Evolutionary conservation across 2,797 vertebrate species (phyloP).

Genomic region (Coreius guichenoti): DNA sequence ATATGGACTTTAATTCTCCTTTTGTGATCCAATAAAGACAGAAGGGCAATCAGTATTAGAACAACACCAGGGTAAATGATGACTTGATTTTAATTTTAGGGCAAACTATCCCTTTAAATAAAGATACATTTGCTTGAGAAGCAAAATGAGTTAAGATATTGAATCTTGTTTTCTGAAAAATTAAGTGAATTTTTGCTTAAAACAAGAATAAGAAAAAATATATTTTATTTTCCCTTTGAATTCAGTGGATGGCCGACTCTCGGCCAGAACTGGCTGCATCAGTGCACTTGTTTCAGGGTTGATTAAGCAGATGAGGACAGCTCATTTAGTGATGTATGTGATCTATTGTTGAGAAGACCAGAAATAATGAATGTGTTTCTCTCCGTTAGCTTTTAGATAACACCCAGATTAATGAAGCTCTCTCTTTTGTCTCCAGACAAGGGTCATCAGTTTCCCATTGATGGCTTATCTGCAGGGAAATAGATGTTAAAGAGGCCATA

Average conservation of each 20-base stretch:
- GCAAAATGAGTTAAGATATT: no score
- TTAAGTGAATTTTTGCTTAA: no score
- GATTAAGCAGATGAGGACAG: background rate
- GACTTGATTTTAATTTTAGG: no score
- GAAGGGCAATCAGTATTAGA: no score
- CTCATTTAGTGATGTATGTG: slow-evolving; percentile 9
- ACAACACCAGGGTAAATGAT: no score
- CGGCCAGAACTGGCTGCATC: background rate
- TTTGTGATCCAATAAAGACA: no score
- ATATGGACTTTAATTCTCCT: no score
- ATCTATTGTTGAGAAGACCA: background rate
- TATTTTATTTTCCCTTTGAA: no score
- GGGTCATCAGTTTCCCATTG: slow-evolving; percentile 66
- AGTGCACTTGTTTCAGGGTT: slow-evolving; percentile 9
- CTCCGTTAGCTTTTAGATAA: slow-evolving; percentile 72
- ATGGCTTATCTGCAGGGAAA: slow-evolving; percentile 70
- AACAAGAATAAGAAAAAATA: no score
- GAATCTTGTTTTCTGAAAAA: no score
- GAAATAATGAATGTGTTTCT: slow-evolving; percentile 55
- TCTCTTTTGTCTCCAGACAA: slow-evolving; percentile 42
- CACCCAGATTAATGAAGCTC: slow-evolving; percentile 69
- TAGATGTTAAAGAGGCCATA: slow-evolving; percentile 59
- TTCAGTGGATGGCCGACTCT: background rate
- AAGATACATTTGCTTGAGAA: no score
- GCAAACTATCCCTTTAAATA: no score